These are phyloP conservation scores for Lepeophtheirus salmonis DNA, from an alignment of 1,140 invertebrate genomes.

Conservation along the genomic window DNA sequence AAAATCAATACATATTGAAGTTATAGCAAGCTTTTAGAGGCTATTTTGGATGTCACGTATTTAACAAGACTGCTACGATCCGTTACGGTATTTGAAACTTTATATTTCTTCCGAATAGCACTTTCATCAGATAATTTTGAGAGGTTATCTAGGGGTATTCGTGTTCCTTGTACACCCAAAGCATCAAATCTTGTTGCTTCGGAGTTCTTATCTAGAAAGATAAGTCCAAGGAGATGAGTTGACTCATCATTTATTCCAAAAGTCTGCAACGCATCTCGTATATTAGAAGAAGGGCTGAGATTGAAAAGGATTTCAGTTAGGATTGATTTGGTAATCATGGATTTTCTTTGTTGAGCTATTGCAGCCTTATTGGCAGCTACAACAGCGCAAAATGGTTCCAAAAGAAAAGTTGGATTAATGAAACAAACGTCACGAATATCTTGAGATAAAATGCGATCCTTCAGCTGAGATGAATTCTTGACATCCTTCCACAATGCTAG, in stretches of 20 bases:
- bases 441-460: no score
- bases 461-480: no score
- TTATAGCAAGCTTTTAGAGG: no score
- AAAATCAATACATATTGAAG: no score
- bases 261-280: not conserved
- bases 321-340: not conserved
- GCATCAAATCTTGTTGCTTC: not conserved
- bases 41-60: not conserved
- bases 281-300: not conserved
- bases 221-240: not conserved
- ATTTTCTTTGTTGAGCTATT: not conserved
- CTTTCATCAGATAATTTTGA: not conserved
- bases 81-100: not conserved
- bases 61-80: not conserved
- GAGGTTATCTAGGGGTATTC: not conserved
- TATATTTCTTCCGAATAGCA: not conserved
- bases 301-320: not conserved
- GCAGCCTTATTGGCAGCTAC: not conserved
- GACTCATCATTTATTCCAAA: not conserved
- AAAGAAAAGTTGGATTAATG: no score
- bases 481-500: no score
- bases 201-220: not conserved
- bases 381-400: not conserved
- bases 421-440: no score
- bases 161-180: not conserved